Percentiles rank a stretch among this genome's conserved stretches.
Conservation (phyloP, 2,113 vertebrate genomes). For the Tetraodon nigroviridis region DNA sequence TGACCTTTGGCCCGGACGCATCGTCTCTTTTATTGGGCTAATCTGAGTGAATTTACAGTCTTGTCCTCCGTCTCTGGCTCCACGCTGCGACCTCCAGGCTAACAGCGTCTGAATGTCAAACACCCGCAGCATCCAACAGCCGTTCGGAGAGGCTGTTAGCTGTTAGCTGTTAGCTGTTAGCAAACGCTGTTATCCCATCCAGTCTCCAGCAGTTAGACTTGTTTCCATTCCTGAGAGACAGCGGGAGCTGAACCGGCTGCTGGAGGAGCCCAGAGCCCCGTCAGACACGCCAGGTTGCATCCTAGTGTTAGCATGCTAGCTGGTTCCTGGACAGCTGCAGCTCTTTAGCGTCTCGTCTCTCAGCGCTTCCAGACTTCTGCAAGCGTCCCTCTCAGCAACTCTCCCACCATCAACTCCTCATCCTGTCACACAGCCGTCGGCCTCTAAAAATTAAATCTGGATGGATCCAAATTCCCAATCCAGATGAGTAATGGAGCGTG, state of each 20-base stretch:
- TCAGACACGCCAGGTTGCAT: too few relatives aligned
- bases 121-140: conserved; percentile 50
- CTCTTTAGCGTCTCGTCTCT: neutral
- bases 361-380: neutral
- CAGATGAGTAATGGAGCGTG: neutral
- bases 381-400: neutral
- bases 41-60: neutral
- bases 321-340: too few relatives aligned
- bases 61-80: conserved; percentile 35
- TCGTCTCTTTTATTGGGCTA: too few relatives aligned
- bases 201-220: neutral
- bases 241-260: too few relatives aligned
- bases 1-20: too few relatives aligned
- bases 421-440: neutral
- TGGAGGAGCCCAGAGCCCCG: too few relatives aligned
- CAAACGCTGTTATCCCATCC: neutral
- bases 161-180: too few relatives aligned
- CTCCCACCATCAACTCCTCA: too few relatives aligned
- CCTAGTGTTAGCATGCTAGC: too few relatives aligned
- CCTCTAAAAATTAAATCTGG: neutral
- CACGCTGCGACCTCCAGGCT: conserved; percentile 52
- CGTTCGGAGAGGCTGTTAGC: conserved; percentile 20
- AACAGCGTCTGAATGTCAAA: conserved; percentile 48
- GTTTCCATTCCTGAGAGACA: neutral
- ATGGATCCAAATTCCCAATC: neutral